Base-by-base conservation (phyloP, 2,113 vertebrate genomes). In the Nothobranchius kuhntae region DNA sequence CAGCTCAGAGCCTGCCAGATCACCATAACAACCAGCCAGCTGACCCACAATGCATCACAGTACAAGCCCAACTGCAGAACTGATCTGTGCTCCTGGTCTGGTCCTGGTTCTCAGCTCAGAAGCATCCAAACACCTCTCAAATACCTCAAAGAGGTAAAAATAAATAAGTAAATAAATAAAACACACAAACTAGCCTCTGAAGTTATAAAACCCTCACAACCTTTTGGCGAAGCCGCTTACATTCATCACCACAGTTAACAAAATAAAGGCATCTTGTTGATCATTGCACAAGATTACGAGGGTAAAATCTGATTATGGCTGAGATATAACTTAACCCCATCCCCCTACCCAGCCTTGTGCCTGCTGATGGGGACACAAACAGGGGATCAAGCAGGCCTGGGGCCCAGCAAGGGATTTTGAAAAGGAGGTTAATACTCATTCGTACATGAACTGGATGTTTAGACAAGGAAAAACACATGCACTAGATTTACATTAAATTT, bases 1-100 rank as follows among this genome's bases (percentile, higher is more conserved):
- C 57, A 78, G 82, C 77, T 50, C 65, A 66, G 65, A 70, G 84
- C 68, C 87, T 87, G 91, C 90, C 91, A 92, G 80, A 84, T 92
- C 88, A 73, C 89, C 92, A 92, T 91, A 89, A 89, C 90, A 89
- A 93, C 92, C 86, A 83, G 56, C 82, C 78, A 87, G 79, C 71
- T 89, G 84, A 92, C 92, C 91, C 88, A 94, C 85, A 92, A 92
- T 92, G 89, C 91, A 90, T 83, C 82, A 84, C 82, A 85, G 65
- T 79, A 72, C 78, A 85, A 75, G 73, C 81, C 80, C 65, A 80
- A 81, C 82, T 80, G 12, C 72, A 73, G 73, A 68, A 55, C 44
- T 68, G 68, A 76, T 83, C 79, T 7, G 17, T 65, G 74, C 81
- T 80, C 52, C 54, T 71, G 73, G 78, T 65, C 81, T 68, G 83